These are phyloP conservation scores for Pseudomugil tenellus DNA, from an alignment of 2,797 vertebrate genomes.

Conservation along the genomic window DNA sequence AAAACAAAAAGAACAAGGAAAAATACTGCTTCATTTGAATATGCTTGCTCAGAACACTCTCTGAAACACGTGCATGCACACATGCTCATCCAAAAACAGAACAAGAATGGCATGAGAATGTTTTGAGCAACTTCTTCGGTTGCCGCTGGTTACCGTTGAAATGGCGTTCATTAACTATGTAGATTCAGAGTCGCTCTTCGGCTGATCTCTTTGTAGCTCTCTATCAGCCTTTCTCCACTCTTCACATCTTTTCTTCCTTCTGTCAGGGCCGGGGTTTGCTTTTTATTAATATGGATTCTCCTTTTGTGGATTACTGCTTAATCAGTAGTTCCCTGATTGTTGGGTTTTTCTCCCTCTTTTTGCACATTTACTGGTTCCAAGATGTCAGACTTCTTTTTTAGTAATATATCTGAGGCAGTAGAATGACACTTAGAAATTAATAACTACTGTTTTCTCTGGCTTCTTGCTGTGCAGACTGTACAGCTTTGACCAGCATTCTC, in stretches of 20 bases:
- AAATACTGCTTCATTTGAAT: slow-evolving; percentile 35
- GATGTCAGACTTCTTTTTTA: slow-evolving; percentile 18
- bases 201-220: slow-evolving; percentile 16
- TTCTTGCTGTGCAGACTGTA: neutral
- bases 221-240: slow-evolving; percentile 15
- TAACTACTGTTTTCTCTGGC: slow-evolving; percentile 32
- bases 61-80: slow-evolving; percentile 40
- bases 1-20: slow-evolving; percentile 6
- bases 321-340: slow-evolving; percentile 52
- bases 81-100: slow-evolving; percentile 32
- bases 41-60: slow-evolving; percentile 37
- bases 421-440: slow-evolving; percentile 10
- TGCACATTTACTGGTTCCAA: slow-evolving; percentile 20
- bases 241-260: slow-evolving; percentile 18
- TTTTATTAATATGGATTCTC: slow-evolving; percentile 55
- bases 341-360: neutral
- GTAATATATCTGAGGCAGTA: slow-evolving; percentile 36
- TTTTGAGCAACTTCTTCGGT: slow-evolving; percentile 61
- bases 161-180: slow-evolving; percentile 69
- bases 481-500: slow-evolving; percentile 14
- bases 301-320: slow-evolving; percentile 54
- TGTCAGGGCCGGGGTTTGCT: slow-evolving; percentile 3
- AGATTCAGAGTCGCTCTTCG: slow-evolving; percentile 45
- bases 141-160: slow-evolving; percentile 64
- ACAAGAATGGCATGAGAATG: slow-evolving; percentile 59